Evolutionary conservation across 2,113 vertebrate species (phyloP).

Genomic region (Neotoma lepida): DNA sequence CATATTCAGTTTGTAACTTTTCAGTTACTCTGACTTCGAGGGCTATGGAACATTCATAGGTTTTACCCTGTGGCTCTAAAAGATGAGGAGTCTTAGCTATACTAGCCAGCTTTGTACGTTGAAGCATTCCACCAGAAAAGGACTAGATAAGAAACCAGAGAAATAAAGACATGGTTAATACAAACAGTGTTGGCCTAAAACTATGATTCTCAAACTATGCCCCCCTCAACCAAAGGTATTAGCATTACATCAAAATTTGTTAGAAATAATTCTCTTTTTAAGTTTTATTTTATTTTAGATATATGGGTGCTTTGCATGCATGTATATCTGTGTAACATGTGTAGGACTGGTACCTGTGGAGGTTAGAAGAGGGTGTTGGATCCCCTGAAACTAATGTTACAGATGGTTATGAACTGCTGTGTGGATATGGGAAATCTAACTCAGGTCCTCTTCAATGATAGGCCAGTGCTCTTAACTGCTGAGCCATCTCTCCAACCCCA

Average conservation of each 20-base stretch:
- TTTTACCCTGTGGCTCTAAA: neutral
- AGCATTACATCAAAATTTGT: neutral
- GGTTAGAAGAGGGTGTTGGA: neutral
- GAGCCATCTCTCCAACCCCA: neutral
- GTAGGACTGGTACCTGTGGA: neutral
- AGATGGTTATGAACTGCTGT: neutral
- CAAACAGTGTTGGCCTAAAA: neutral
- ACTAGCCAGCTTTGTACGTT: constrained; percentile 7
- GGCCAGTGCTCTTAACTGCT: neutral
- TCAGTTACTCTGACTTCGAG: neutral
- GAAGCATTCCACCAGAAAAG: constrained; percentile 25
- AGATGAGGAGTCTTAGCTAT: constrained; percentile 28
- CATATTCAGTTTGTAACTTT: constrained; percentile 20
- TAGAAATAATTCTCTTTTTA: neutral
- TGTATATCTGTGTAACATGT: neutral
- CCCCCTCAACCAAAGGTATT: neutral
- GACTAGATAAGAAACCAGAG: neutral
- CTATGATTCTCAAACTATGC: neutral
- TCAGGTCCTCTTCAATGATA: neutral
- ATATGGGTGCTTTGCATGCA: neutral
- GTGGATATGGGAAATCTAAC: neutral
- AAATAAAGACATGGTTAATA: neutral
- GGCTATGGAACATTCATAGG: neutral
- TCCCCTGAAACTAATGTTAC: neutral
- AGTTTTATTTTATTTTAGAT: neutral